Conservation (phyloP, 2,888 invertebrate species). For the Anthophora plumipes region DNA sequence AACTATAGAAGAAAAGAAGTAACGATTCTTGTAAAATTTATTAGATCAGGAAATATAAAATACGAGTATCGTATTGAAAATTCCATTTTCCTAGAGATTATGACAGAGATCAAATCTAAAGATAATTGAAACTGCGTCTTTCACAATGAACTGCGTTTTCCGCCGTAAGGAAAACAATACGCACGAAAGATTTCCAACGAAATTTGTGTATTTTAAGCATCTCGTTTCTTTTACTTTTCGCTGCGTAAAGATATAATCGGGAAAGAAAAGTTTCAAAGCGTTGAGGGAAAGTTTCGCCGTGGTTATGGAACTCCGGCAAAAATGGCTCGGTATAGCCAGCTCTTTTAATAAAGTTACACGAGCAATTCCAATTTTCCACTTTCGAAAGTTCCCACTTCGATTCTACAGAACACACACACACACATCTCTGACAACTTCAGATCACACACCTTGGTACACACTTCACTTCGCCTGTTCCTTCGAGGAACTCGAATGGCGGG, state of each 20-base stretch:
- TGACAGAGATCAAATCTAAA: too few species aligned
- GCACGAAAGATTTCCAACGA: background rate
- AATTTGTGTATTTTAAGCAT: background rate
- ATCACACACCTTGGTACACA: background rate
- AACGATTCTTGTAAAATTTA: too few species aligned
- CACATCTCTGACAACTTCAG: background rate
- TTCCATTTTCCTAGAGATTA: too few species aligned
- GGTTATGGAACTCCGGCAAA: background rate
- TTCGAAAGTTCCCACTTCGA: background rate
- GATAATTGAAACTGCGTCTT: too few species aligned
- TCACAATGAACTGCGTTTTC: too few species aligned
- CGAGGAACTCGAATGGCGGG: background rate
- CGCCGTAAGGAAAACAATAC: too few species aligned
- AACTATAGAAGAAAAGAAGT: background rate
- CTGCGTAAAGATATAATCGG: background rate
- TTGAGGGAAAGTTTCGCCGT: background rate
- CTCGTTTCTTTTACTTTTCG: background rate
- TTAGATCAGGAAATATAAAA: too few species aligned
- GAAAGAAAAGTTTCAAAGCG: background rate
- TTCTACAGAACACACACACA: background rate
- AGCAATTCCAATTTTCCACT: background rate
- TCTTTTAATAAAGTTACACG: constrained; percentile 2
- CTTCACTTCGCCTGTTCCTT: background rate
- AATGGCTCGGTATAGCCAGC: background rate
- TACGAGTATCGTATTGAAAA: too few species aligned